Evolutionary conservation across 2,113 vertebrate genomes (phyloP).

Genomic region (Austrofundulus limnaeus): DNA sequence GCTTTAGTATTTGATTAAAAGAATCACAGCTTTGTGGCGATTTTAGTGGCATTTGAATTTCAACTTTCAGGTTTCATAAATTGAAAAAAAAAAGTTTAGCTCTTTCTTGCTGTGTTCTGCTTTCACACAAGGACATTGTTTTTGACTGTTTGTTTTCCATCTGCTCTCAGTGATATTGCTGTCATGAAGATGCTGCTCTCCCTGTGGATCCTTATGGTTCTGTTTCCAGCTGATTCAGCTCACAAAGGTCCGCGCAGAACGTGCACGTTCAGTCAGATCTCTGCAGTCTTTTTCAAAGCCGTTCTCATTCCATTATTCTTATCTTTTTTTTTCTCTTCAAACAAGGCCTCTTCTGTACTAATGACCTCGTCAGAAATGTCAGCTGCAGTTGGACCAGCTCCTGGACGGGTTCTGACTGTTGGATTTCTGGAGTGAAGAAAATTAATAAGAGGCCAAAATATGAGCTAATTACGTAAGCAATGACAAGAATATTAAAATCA

Average conservation of each 20-base stretch:
- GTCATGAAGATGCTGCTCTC: constrained; percentile 12
- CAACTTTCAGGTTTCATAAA: constrained; percentile 1
- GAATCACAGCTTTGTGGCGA: too few relatives aligned
- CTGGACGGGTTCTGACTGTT: constrained; percentile 24
- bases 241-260: constrained; percentile 31
- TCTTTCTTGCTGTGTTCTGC: neutral
- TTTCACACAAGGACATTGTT: neutral
- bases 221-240: constrained; percentile 10
- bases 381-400: constrained; percentile 60
- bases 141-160: neutral
- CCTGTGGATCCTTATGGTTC: constrained; percentile 6
- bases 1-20: too few relatives aligned
- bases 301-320: neutral
- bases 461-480: neutral
- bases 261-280: too few relatives aligned
- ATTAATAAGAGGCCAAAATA: fast-evolving
- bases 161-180: constrained; percentile 6
- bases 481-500: neutral
- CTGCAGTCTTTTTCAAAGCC: too few relatives aligned
- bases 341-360: constrained; percentile 65
- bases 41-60: neutral
- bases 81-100: neutral
- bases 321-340: neutral
- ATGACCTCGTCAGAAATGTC: constrained; percentile 62
- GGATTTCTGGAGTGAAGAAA: constrained; percentile 6